Conservation (phyloP, 2,797 vertebrate species). For the Platyrinchus mystaceus region DNA sequence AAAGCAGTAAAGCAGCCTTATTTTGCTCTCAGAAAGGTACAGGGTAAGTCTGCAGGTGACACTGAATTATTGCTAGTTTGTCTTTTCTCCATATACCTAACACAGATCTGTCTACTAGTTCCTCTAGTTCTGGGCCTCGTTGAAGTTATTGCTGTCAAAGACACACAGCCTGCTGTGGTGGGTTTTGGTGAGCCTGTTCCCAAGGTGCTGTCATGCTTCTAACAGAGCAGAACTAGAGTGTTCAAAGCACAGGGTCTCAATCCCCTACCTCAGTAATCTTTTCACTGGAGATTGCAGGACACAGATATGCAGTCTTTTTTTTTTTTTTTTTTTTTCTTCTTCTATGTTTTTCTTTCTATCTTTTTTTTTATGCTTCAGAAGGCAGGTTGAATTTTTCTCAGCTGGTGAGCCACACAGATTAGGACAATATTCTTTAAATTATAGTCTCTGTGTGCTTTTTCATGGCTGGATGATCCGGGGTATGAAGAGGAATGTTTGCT, state of each 20-base stretch:
- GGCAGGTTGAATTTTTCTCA: conserved; percentile 25
- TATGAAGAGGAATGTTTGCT: conserved; percentile 65
- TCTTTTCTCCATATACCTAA: not conserved
- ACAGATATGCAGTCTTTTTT: not conserved
- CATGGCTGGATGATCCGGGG: conserved; percentile 38
- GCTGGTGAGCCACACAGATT: conserved; percentile 25
- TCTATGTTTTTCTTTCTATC: not conserved
- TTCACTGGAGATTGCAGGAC: not conserved
- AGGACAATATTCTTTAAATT: conserved; percentile 56
- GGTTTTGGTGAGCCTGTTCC: not conserved
- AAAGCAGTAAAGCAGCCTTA: not conserved
- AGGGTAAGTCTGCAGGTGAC: not conserved
- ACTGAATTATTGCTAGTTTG: not conserved
- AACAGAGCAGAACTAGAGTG: not conserved
- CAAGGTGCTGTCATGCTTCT: not conserved
- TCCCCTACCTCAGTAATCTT: not conserved
- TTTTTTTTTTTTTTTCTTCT: not conserved
- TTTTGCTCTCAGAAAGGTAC: not conserved
- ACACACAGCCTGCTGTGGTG: not conserved
- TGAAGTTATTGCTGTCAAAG: not conserved
- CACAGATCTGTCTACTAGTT: not conserved
- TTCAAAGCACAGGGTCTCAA: not conserved
- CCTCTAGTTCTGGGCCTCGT: not conserved
- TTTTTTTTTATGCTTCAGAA: not conserved
- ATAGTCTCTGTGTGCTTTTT: conserved; percentile 54